Conservation (phyloP, 2,797 vertebrate genomes). For the Mus caroli region DNA sequence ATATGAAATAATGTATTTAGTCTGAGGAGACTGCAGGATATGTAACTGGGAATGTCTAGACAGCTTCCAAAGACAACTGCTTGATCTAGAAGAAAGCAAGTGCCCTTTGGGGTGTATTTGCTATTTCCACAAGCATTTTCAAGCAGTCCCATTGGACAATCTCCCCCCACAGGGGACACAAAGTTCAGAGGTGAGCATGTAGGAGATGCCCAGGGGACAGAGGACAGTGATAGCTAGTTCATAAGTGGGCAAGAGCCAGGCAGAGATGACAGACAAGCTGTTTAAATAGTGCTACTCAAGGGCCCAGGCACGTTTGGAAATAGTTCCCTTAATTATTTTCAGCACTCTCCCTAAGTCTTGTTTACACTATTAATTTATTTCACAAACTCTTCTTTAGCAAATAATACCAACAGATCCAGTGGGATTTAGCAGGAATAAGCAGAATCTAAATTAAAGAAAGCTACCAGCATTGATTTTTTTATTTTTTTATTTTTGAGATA, state of each 20-base stretch:
- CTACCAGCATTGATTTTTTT: constrained; percentile 4
- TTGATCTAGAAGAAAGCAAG: constrained; percentile 12
- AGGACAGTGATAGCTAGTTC: background rate
- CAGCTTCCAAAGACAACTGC: background rate
- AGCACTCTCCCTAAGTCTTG: constrained; percentile 31
- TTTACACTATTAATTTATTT: constrained; percentile 69
- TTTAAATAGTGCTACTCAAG: constrained; percentile 1
- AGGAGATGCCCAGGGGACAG: background rate
- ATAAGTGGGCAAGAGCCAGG: background rate
- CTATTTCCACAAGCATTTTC: background rate
- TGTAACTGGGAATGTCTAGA: background rate
- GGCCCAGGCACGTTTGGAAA: constrained; percentile 8
- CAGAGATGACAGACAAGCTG: background rate
- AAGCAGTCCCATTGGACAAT: background rate
- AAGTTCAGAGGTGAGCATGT: background rate
- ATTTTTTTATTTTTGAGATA: constrained; percentile 61
- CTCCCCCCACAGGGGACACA: background rate
- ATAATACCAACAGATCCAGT: constrained; percentile 52
- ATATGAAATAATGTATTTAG: background rate
- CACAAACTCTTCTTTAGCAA: constrained; percentile 69
- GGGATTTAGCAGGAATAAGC: constrained; percentile 53
- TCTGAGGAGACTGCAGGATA: background rate
- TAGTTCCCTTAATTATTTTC: constrained; percentile 54
- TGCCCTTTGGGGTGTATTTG: background rate
- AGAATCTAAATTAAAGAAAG: constrained; percentile 69